These are phyloP conservation scores for Andrena haemorrhoa DNA, from an alignment of 2,888 invertebrate species.

Conservation along the genomic window DNA sequence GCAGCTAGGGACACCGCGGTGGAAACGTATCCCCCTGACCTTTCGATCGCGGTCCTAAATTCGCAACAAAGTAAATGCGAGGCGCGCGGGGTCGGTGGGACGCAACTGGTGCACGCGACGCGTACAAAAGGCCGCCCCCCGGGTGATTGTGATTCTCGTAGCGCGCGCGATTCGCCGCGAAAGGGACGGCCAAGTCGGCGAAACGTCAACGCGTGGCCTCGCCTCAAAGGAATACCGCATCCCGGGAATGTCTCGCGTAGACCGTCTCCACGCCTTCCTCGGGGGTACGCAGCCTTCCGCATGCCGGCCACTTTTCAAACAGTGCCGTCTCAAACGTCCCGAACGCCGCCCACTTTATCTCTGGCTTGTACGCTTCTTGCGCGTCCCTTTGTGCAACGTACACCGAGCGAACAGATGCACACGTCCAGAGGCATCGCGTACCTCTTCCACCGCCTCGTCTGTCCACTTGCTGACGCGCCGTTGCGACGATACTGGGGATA, in stretches of 20 bases:
- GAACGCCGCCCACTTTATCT: slow-evolving; percentile 52
- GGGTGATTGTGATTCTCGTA: slow-evolving; percentile 37
- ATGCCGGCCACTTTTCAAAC: slow-evolving; percentile 67
- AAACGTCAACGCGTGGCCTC: slow-evolving; percentile 66
- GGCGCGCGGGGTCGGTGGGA: slow-evolving; percentile 17
- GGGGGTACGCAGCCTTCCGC: slow-evolving; percentile 63
- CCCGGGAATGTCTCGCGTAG: slow-evolving; percentile 63
- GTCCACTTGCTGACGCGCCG: not conserved
- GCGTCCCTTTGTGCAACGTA: slow-evolving; percentile 19
- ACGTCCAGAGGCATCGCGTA: not conserved
- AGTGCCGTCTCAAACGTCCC: slow-evolving; percentile 35
- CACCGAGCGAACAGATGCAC: slow-evolving; percentile 18
- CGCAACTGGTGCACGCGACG: slow-evolving; percentile 36
- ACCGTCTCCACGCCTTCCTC: slow-evolving; percentile 42
- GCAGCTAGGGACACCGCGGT: not conserved
- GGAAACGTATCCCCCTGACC: slow-evolving; percentile 9
- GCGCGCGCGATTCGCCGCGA: slow-evolving; percentile 59
- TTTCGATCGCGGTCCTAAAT: slow-evolving; percentile 28
- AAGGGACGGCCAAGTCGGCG: slow-evolving; percentile 59
- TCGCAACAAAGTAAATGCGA: slow-evolving; percentile 21
- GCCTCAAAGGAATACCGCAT: slow-evolving; percentile 71
- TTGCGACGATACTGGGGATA: not conserved
- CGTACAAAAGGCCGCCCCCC: slow-evolving; percentile 17
- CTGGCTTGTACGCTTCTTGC: slow-evolving; percentile 19
- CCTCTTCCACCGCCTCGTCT: not conserved